phyloP scores from a whole-genome alignment of 2,797 vertebrate species.

The Parauchenoglanis ngamensis region DNA sequence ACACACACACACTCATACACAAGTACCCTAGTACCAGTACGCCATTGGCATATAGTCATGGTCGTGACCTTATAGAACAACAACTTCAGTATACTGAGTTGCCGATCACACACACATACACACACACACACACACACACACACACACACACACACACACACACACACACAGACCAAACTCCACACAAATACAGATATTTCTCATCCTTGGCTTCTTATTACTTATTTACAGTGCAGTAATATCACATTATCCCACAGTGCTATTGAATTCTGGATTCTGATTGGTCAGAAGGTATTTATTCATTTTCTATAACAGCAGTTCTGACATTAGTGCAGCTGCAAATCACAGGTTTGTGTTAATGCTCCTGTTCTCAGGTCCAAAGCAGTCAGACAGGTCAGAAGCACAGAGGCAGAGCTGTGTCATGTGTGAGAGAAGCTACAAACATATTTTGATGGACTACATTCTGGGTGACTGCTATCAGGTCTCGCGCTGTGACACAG shows the following conservation, averaged over 20 bases:
- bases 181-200: background rate
- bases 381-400: background rate
- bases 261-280: background rate
- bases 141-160: conserved; percentile 5
- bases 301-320: background rate
- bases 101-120: too few species aligned
- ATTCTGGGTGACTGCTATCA: background rate
- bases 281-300: background rate
- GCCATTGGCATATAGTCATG: too few species aligned
- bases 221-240: background rate
- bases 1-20: background rate
- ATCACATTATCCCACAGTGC: background rate
- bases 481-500: background rate
- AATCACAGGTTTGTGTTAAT: background rate
- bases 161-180: background rate
- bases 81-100: too few species aligned
- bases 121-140: background rate
- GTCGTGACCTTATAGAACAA: too few species aligned
- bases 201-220: background rate
- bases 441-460: background rate
- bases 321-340: background rate
- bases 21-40: too few species aligned
- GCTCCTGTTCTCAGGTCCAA: background rate
- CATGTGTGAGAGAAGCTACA: too few species aligned
- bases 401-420: too few species aligned